A percentile compares a stretch with the other conserved stretches of the same genome.
phyloP scores from a whole-genome alignment of 2,888 invertebrate genomes.

The Drosophila subquinaria region DNA sequence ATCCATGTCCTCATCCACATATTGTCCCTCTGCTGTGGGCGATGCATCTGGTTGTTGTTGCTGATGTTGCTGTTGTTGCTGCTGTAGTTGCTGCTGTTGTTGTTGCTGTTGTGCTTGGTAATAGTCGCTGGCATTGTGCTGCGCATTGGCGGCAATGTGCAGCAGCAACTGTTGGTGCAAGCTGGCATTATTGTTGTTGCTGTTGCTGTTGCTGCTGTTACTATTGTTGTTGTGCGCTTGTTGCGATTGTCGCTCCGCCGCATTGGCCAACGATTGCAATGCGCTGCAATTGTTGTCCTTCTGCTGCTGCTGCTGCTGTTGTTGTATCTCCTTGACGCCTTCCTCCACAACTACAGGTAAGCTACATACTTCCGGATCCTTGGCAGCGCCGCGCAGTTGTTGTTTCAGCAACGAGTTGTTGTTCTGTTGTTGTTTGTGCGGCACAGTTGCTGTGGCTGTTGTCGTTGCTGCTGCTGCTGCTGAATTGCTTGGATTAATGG shows the following conservation, averaged over 20 bases:
- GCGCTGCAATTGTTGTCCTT: slow-evolving; percentile 67
- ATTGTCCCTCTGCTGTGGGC: slow-evolving; percentile 74
- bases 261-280: slow-evolving; percentile 80
- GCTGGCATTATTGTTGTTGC: slow-evolving; percentile 65
- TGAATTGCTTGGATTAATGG: slow-evolving; percentile 60
- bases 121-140: slow-evolving; percentile 55
- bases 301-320: slow-evolving; percentile 26
- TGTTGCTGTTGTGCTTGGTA: slow-evolving; percentile 63
- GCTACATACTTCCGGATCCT: slow-evolving; percentile 66
- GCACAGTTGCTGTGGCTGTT: slow-evolving; percentile 16
- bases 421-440: slow-evolving; percentile 44
- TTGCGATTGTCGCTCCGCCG: slow-evolving; percentile 78
- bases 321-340: slow-evolving; percentile 27
- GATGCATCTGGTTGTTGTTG: slow-evolving; percentile 24
- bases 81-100: slow-evolving; percentile 12
- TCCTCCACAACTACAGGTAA: slow-evolving; percentile 47
- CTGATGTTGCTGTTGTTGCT: slow-evolving; percentile 16
- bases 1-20: slow-evolving; percentile 75
- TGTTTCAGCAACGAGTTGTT: slow-evolving; percentile 83
- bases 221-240: slow-evolving; percentile 50
- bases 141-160: slow-evolving; percentile 82
- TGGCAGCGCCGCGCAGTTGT: slow-evolving; percentile 80
- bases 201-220: slow-evolving; percentile 73
- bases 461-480: slow-evolving; percentile 20
- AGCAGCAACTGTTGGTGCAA: slow-evolving; percentile 84